A percentile compares a stretch with the other conserved stretches of the same genome.
These are phyloP conservation scores for Euglossa dilemma DNA, from an alignment of 1,140 invertebrate species.

Conservation along the genomic window DNA sequence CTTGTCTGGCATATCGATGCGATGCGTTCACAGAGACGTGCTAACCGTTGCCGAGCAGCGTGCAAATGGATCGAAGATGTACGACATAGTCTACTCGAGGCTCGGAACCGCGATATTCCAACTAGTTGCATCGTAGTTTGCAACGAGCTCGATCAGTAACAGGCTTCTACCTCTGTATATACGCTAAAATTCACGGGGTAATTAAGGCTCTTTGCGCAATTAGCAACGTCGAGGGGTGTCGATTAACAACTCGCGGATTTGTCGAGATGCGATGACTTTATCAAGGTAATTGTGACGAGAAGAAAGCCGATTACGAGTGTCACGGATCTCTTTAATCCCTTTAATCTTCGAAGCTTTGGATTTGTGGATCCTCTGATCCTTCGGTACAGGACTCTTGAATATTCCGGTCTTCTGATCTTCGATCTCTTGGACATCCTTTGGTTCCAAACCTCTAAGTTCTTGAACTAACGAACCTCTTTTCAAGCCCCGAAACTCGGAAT, in stretches of 20 bases:
- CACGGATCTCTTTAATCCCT: too few relatives aligned
- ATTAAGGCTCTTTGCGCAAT: neutral
- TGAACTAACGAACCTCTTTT: too few relatives aligned
- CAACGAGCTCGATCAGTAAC: neutral
- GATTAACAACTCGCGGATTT: neutral
- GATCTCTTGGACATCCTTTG: too few relatives aligned
- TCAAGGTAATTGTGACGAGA: neutral
- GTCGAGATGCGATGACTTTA: neutral
- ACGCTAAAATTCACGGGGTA: constrained; percentile 12
- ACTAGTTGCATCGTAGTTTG: constrained; percentile 18
- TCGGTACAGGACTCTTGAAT: too few relatives aligned
- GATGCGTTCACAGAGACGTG: neutral
- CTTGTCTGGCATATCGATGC: neutral
- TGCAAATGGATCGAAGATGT: neutral
- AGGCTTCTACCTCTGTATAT: neutral
- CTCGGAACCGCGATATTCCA: constrained; percentile 14
- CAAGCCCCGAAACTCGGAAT: too few relatives aligned
- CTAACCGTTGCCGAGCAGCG: neutral
- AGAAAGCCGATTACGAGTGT: too few relatives aligned
- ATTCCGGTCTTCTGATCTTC: too few relatives aligned
- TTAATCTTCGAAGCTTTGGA: too few relatives aligned
- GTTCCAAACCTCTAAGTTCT: too few relatives aligned
- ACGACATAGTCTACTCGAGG: neutral
- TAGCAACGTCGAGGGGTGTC: neutral
- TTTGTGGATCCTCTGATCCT: too few relatives aligned